Percentiles rank a stretch among this genome's conserved stretches.
Evolutionary conservation across 30 jellyfish, hydroid and myxozoan genomes (phyloP).

Genomic region (Turritopsis rubra): DNA sequence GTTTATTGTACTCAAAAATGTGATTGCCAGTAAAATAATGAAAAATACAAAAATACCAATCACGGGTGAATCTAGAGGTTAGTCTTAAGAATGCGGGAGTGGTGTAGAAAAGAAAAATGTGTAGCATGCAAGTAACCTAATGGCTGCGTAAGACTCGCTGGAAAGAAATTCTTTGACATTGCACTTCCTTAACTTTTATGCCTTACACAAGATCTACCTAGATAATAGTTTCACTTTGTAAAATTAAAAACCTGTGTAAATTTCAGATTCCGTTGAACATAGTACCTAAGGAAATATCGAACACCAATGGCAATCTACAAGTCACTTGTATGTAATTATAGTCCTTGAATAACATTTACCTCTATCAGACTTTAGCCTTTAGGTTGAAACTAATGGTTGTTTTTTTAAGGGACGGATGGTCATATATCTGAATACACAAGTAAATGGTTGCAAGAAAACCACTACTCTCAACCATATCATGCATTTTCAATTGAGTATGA

Average conservation of each 20-base stretch:
- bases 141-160: too few relatives aligned
- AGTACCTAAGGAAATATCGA: background rate
- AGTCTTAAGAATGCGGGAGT: too few relatives aligned
- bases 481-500: background rate
- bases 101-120: too few relatives aligned
- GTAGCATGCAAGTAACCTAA: too few relatives aligned
- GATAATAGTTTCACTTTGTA: background rate
- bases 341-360: background rate
- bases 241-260: background rate
- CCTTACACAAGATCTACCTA: too few relatives aligned
- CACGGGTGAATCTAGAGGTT: too few relatives aligned
- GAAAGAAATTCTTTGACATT: too few relatives aligned
- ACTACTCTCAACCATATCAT: background rate
- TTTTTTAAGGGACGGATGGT: background rate
- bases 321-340: background rate
- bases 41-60: too few relatives aligned
- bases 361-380: too few relatives aligned
- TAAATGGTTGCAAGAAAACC: slow-evolving; percentile 6
- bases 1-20: too few relatives aligned
- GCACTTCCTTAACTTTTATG: too few relatives aligned
- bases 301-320: background rate
- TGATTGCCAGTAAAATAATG: too few relatives aligned
- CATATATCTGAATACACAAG: background rate
- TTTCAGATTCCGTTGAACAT: slow-evolving; percentile 1
- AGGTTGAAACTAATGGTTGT: background rate